phyloP scores from a whole-genome alignment of 2,113 vertebrate species.

The Pyrgilauda ruficollis region DNA sequence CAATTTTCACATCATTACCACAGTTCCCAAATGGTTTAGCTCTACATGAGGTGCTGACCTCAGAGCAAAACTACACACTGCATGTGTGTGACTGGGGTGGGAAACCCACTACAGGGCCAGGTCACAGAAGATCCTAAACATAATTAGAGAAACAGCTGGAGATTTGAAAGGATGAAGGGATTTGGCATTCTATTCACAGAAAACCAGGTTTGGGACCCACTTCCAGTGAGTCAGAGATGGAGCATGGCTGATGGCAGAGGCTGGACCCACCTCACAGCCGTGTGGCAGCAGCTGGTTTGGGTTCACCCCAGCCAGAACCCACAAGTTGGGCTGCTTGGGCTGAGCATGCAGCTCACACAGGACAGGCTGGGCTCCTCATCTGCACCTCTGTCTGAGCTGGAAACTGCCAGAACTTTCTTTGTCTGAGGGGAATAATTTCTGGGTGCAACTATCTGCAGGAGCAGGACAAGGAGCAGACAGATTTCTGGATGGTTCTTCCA shows the following conservation, averaged over 20 bases:
- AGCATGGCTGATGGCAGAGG: not conserved
- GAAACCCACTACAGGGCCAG: not conserved
- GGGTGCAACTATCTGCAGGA: not conserved
- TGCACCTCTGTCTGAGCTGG: not conserved
- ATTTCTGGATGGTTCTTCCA: not conserved
- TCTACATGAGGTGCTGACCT: not conserved
- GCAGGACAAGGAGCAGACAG: not conserved
- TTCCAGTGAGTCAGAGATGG: not conserved
- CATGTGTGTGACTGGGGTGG: not conserved
- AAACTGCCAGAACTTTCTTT: not conserved
- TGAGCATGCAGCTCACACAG: not conserved
- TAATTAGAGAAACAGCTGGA: not conserved
- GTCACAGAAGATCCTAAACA: not conserved
- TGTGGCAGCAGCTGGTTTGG: not conserved
- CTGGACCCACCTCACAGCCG: fast-evolving
- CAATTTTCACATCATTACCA: not conserved
- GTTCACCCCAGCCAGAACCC: fast-evolving
- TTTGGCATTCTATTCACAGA: not conserved
- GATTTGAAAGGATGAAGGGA: not conserved
- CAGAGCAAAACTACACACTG: fast-evolving
- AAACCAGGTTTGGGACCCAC: not conserved
- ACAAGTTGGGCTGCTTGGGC: not conserved
- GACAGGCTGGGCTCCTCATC: not conserved
- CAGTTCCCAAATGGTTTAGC: not conserved
- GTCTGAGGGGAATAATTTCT: not conserved